These are phyloP conservation scores for Stegostoma tigrinum DNA, from an alignment of 2,113 vertebrate species.

Conservation along the genomic window DNA sequence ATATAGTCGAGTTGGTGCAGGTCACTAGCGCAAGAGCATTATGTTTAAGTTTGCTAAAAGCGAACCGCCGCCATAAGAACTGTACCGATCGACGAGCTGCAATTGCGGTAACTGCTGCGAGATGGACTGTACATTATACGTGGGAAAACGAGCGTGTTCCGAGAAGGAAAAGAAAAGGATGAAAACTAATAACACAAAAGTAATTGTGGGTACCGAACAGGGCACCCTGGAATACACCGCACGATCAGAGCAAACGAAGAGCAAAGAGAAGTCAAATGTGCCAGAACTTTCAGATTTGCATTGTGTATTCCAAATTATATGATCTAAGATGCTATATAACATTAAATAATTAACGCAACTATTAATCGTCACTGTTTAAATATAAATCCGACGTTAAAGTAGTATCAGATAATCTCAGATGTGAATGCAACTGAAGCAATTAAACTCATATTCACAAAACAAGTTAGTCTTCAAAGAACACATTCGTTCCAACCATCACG, in stretches of 20 bases:
- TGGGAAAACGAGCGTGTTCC: not conserved
- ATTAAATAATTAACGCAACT: not conserved
- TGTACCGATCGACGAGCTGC: not conserved
- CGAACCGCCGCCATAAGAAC: not conserved
- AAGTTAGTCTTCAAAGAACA: not conserved
- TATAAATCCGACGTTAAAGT: not conserved
- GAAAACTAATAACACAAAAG: not conserved
- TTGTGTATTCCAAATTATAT: not conserved
- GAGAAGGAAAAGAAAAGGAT: not conserved
- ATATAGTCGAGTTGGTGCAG: constrained; percentile 12
- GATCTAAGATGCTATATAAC: not conserved
- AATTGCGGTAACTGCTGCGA: too few species aligned
- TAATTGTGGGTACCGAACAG: not conserved
- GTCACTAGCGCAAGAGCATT: not conserved
- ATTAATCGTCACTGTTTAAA: not conserved
- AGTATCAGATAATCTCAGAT: not conserved
- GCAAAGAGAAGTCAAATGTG: too few species aligned
- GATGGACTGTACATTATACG: not conserved
- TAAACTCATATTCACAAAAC: not conserved
- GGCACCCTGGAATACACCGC: not conserved
- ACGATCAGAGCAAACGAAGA: not conserved
- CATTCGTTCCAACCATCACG: not conserved
- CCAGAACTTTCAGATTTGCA: not conserved
- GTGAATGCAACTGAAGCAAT: not conserved
- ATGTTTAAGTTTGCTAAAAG: not conserved